Percentiles rank a stretch among this genome's conserved stretches.
phyloP scores from a whole-genome alignment of 2,113 vertebrate genomes.

The Fregata magnificens region DNA sequence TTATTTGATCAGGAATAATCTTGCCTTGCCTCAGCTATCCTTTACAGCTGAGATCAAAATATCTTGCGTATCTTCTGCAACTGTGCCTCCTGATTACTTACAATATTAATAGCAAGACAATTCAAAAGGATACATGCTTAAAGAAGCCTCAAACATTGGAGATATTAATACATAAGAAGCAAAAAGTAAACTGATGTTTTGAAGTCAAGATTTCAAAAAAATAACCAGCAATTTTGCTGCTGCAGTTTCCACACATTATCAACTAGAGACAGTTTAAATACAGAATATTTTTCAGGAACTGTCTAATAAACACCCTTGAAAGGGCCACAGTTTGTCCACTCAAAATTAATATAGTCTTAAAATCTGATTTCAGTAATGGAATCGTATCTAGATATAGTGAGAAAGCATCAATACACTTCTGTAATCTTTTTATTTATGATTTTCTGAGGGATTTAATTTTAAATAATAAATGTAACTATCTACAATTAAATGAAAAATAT shows the following conservation, averaged over 20 bases:
- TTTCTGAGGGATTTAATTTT: neutral
- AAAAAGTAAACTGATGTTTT: neutral
- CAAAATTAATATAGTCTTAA: neutral
- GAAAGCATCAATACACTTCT: neutral
- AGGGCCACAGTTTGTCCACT: neutral
- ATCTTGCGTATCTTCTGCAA: neutral
- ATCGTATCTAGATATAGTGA: neutral
- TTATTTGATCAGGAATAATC: neutral
- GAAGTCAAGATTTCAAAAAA: neutral
- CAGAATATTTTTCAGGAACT: neutral
- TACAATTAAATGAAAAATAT: neutral
- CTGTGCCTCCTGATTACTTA: neutral
- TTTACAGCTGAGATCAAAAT: neutral
- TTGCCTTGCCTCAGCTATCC: neutral
- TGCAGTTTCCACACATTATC: neutral
- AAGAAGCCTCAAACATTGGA: neutral
- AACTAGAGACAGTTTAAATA: neutral
- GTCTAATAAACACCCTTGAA: neutral
- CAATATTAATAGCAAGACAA: neutral
- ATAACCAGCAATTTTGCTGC: neutral
- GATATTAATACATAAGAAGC: neutral
- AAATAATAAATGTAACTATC: neutral
- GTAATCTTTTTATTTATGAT: neutral
- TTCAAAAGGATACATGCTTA: neutral
- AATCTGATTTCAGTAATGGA: neutral